phyloP scores from a whole-genome alignment of 2,888 invertebrate species.

The Strigamia transsilvanica region DNA sequence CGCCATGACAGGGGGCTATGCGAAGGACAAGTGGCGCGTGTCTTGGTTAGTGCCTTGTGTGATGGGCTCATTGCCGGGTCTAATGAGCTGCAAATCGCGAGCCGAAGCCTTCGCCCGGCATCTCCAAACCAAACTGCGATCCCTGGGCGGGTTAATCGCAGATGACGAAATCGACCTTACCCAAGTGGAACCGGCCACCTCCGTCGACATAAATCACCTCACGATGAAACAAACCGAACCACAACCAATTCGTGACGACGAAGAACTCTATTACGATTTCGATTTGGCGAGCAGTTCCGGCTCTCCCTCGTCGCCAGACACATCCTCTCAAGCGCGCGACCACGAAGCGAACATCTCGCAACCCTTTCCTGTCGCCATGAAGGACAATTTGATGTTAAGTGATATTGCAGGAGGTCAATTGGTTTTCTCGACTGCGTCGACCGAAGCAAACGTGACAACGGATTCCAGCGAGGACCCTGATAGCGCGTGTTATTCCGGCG shows the following conservation, averaged over 20 bases:
- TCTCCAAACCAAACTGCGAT: slow-evolving; percentile 77
- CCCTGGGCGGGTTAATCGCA: slow-evolving; percentile 69
- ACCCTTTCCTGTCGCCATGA: background rate
- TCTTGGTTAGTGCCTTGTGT: slow-evolving; percentile 45
- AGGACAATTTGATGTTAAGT: background rate
- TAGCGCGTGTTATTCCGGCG: slow-evolving; percentile 26
- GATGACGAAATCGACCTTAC: slow-evolving; percentile 48
- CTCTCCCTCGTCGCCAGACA: background rate
- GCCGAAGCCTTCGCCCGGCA: slow-evolving; percentile 83
- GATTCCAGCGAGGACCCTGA: slow-evolving; percentile 33
- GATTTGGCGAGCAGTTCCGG: slow-evolving; percentile 67
- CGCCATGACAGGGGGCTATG: slow-evolving; percentile 43
- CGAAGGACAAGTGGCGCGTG: background rate
- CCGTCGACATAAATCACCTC: background rate
- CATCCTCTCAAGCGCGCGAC: background rate
- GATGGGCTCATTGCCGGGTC: slow-evolving; percentile 48
- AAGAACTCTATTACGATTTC: slow-evolving; percentile 63
- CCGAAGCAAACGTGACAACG: slow-evolving; percentile 61
- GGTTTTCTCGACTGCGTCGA: slow-evolving; percentile 65
- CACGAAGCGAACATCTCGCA: background rate
- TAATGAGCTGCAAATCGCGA: slow-evolving; percentile 79
- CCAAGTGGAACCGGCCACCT: background rate
- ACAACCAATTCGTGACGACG: slow-evolving; percentile 58
- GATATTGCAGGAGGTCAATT: background rate
- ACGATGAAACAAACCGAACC: background rate